These are phyloP conservation scores for Amphilophus citrinellus DNA, from an alignment of 2,113 vertebrate species.

Conservation along the genomic window DNA sequence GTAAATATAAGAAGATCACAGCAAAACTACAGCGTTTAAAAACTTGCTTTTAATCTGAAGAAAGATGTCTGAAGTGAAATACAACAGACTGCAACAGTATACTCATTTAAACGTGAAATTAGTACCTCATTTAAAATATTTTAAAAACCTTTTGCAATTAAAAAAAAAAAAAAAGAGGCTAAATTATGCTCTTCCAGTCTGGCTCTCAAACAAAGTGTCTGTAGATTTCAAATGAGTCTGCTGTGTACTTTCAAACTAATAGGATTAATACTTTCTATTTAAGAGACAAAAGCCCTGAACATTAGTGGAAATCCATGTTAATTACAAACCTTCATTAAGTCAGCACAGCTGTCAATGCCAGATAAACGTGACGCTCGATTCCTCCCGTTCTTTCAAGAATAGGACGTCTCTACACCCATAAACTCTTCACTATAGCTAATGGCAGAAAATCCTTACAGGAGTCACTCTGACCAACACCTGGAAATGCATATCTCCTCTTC, in stretches of 20 bases:
- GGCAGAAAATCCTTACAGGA: constrained; percentile 69
- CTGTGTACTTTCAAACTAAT: constrained; percentile 71
- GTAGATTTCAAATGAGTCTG: constrained; percentile 51
- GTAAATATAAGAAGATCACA: constrained; percentile 49
- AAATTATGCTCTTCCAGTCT: constrained; percentile 21
- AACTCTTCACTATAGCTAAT: constrained; percentile 61
- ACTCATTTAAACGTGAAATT: neutral
- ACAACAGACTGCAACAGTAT: neutral
- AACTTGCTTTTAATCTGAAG: neutral
- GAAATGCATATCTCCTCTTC: neutral
- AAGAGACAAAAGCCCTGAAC: constrained; percentile 84
- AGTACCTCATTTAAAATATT: neutral
- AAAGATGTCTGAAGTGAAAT: neutral
- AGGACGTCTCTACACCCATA: constrained; percentile 69
- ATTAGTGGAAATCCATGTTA: constrained; percentile 88
- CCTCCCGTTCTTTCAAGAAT: constrained; percentile 64
- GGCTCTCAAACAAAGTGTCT: constrained; percentile 25
- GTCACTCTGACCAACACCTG: constrained; percentile 49
- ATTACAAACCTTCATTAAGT: constrained; percentile 87
- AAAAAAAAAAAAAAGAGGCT: neutral
- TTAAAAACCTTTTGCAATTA: neutral
- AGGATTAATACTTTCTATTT: constrained; percentile 84
- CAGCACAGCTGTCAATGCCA: constrained; percentile 86
- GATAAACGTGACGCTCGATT: constrained; percentile 86
- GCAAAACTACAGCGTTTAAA: constrained; percentile 6